These are phyloP conservation scores for Cephus cinctus DNA, from an alignment of 1,140 invertebrate species.

Conservation along the genomic window DNA sequence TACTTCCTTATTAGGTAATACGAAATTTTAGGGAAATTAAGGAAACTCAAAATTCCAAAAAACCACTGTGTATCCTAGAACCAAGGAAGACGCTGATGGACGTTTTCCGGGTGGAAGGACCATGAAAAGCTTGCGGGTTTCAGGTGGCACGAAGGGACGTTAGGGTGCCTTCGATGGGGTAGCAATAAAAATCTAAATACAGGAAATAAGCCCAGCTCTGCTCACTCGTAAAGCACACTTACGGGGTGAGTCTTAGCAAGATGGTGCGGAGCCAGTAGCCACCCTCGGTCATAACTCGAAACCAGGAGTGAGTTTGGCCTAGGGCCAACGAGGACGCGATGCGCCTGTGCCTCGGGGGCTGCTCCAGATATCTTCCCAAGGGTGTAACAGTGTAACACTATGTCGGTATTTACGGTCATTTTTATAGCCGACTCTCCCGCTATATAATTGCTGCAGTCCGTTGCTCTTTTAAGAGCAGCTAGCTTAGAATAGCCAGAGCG, in stretches of 20 bases:
- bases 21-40: too few relatives aligned
- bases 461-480: slow-evolving; percentile 14
- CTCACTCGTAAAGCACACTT: slow-evolving; percentile 13
- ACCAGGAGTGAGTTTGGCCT: slow-evolving; percentile 33
- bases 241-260: neutral
- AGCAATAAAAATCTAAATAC: too few relatives aligned
- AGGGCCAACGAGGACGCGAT: too few relatives aligned
- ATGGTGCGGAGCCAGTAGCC: neutral
- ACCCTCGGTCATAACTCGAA: slow-evolving; percentile 30
- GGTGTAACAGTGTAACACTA: slow-evolving; percentile 17
- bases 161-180: too few relatives aligned
- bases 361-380: slow-evolving; percentile 25
- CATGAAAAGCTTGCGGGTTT: too few relatives aligned
- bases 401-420: slow-evolving; percentile 43
- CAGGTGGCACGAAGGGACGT: too few relatives aligned
- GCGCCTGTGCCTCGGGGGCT: slow-evolving; percentile 14
- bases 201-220: slow-evolving; percentile 8
- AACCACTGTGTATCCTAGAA: too few relatives aligned
- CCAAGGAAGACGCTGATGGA: too few relatives aligned
- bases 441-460: slow-evolving; percentile 35
- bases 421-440: slow-evolving; percentile 34
- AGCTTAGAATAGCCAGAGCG: neutral
- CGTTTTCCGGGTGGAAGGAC: too few relatives aligned
- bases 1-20: too few relatives aligned
- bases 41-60: too few relatives aligned